These are phyloP conservation scores for Ernsta delagoae DNA, from an alignment of 2,888 invertebrate genomes.

Conservation along the genomic window DNA sequence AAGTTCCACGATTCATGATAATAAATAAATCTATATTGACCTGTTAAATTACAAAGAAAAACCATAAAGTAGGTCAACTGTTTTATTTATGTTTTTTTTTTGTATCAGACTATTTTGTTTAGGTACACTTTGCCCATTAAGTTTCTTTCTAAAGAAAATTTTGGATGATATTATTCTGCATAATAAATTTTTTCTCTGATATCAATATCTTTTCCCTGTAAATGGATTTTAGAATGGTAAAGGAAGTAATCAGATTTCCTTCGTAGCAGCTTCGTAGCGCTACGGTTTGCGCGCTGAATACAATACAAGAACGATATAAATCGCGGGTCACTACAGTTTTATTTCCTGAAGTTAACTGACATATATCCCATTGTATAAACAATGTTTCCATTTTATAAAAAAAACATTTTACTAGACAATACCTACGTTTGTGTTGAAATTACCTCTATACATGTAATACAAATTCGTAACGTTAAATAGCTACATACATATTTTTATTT, in stretches of 20 bases:
- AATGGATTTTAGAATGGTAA: neutral
- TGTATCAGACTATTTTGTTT: neutral
- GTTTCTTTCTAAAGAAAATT: neutral
- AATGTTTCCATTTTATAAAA: no score
- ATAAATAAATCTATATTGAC: neutral
- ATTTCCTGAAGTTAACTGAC: neutral
- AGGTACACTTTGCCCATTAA: neutral
- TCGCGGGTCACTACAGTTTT: neutral
- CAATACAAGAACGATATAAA: neutral
- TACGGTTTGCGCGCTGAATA: neutral
- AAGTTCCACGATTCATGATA: neutral
- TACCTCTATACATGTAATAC: no score
- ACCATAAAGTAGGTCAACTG: neutral
- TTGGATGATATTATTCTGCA: neutral
- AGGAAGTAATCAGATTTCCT: neutral
- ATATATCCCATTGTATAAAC: no score
- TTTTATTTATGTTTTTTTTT: neutral
- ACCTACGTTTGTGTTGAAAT: no score
- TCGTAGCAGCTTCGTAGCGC: slow-evolving; percentile 4
- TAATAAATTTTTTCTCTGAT: no score
- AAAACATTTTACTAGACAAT: no score
- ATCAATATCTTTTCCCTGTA: neutral
- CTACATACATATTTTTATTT: neutral
- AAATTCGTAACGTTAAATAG: no score
- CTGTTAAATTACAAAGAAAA: neutral